Evolutionary conservation across 2,113 vertebrate species (phyloP), one percentile per base, ranked within the genome.

Genomic region (Psilopsiagon aurifrons): DNA sequence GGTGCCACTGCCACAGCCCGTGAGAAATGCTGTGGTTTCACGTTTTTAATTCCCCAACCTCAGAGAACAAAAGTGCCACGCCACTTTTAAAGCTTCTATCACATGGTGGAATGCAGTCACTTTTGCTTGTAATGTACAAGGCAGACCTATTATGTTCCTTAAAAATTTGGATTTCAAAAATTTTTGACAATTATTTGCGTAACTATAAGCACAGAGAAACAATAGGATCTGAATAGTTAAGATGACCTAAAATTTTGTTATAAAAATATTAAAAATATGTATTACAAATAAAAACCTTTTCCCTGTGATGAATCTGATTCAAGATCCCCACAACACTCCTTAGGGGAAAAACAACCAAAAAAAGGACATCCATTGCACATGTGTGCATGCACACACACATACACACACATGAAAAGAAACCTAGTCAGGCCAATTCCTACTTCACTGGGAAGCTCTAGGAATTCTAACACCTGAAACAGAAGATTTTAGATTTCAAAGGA

Each of bases 401-500:
- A 37, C 13, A 51, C 6, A 49, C 33, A 54, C 9, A 25, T 0
- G 1, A 57, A 35, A 86, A 68, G 25, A 29, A 75, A 25, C 16
- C 8, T 8, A 23, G 12, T 43, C 23, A 76, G 29, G 49, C 16
- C 35, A 52, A 73, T n/a, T 83, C 83, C 59, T 92, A 3, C 13
- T 80, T 76, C 33, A 39, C 44, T 76, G 41, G 29, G 35, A 90
- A 90, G 17, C 20, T 74, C 62, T 71, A 85, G 20, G 60, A 83
- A 73, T 66, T 79, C 16, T 46, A 82, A 60, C 5, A 14, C 57
- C 47, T 68, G 33, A 91, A 89, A 17, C 18, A 87, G 43, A 79
- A 63, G 33, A 51, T 14, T 85, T 90, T 76, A 79, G 8, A 93
- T 90, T 64, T 93, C 75, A 91, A 95, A 90, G 44, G 28, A 59